Percentiles rank a stretch among this genome's conserved stretches.
Conservation (phyloP, 2,113 vertebrate species). For the Amblyornis subalaris region DNA sequence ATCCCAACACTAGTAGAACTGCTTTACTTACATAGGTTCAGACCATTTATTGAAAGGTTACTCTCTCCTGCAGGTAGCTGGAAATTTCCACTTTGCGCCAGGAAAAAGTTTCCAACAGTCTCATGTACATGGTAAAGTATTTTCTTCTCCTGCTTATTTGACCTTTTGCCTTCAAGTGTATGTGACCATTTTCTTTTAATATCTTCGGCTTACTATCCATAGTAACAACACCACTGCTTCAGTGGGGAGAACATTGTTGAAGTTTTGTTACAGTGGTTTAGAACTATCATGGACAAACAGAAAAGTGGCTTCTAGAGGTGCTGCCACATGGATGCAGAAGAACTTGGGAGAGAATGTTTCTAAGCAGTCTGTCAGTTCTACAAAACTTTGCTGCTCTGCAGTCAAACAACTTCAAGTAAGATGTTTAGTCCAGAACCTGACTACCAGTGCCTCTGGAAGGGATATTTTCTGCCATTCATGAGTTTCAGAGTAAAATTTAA, state of each 20-base stretch:
- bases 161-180: not conserved
- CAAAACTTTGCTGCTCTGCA: not conserved
- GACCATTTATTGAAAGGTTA: not conserved
- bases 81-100: constrained; percentile 98
- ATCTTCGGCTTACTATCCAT: not conserved
- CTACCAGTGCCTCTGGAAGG: not conserved
- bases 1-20: not conserved
- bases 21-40: not conserved
- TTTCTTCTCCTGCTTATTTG: not conserved
- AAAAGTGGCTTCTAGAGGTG: not conserved
- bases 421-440: not conserved
- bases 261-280: not conserved
- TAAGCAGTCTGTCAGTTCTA: not conserved
- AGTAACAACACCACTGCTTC: not conserved
- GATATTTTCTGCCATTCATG: not conserved
- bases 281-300: not conserved
- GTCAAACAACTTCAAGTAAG: not conserved
- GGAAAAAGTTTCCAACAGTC: constrained; percentile 99
- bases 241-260: not conserved
- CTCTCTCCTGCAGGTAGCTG: constrained; percentile 83
- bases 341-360: not conserved
- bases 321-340: not conserved
- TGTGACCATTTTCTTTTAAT: not conserved
- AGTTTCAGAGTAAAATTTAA: not conserved
- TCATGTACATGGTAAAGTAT: constrained; percentile 90